Percentiles rank a stretch among this genome's conserved stretches.
Conservation (phyloP, 2,888 invertebrate genomes). For the Psylliodes chrysocephalus region DNA sequence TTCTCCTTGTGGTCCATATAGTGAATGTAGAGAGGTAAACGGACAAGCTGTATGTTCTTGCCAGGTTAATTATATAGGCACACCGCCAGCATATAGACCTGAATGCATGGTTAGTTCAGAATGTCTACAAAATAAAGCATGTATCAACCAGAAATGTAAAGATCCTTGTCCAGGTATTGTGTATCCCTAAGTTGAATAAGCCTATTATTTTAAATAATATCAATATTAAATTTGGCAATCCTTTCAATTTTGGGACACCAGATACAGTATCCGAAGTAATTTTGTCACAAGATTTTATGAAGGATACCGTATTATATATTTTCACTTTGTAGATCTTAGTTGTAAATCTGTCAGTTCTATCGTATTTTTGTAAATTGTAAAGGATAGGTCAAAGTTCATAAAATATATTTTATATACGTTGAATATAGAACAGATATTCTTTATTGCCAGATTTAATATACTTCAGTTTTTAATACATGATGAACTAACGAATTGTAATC, state of each 20-base stretch:
- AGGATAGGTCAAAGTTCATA: too few relatives aligned
- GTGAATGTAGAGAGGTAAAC: slow-evolving; percentile 79
- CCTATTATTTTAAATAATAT: slow-evolving; percentile 49
- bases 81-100: slow-evolving; percentile 82
- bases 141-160: slow-evolving; percentile 81
- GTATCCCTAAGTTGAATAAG: slow-evolving; percentile 81
- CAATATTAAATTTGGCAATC: background rate
- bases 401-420: too few relatives aligned
- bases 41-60: slow-evolving; percentile 86
- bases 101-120: slow-evolving; percentile 88
- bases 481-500: too few relatives aligned
- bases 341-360: background rate
- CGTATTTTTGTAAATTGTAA: background rate
- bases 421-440: too few relatives aligned
- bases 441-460: too few relatives aligned
- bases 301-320: background rate
- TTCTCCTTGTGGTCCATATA: slow-evolving; percentile 87
- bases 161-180: slow-evolving; percentile 87
- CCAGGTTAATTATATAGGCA: slow-evolving; percentile 77
- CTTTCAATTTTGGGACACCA: background rate
- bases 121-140: slow-evolving; percentile 82
- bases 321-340: background rate
- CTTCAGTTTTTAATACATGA: too few relatives aligned
- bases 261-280: background rate
- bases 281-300: background rate